These are phyloP conservation scores for Rafetus swinhoei DNA, from an alignment of 2,113 vertebrate species.

Conservation along the genomic window DNA sequence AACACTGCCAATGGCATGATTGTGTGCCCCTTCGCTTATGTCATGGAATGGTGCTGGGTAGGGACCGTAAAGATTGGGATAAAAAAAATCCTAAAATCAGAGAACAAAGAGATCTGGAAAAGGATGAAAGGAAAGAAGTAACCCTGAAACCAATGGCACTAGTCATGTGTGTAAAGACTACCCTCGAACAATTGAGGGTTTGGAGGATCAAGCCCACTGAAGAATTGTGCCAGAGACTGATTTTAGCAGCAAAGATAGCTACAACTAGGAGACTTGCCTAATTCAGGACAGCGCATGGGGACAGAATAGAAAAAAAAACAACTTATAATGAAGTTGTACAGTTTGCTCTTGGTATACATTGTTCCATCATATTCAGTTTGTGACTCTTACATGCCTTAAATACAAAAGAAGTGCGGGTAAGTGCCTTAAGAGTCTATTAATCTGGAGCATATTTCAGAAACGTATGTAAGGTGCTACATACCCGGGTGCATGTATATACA, in stretches of 20 bases:
- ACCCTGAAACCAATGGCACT: background rate
- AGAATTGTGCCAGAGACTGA: background rate
- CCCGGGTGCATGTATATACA: background rate
- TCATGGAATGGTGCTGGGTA: background rate
- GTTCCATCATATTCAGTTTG: fast-evolving
- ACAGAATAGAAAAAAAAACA: background rate
- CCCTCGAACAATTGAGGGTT: background rate
- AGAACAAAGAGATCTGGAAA: background rate
- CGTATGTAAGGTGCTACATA: background rate
- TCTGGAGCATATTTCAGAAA: background rate
- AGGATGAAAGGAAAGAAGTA: background rate
- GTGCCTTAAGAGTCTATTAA: background rate
- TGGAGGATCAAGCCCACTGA: background rate
- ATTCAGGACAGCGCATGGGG: fast-evolving
- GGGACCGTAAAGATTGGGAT: background rate
- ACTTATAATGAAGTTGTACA: background rate
- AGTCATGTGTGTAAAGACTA: background rate
- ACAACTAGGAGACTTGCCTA: background rate
- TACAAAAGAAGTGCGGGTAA: background rate
- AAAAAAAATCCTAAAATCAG: background rate
- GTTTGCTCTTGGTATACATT: background rate
- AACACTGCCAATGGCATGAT: background rate
- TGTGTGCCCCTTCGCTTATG: background rate
- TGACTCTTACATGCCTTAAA: fast-evolving
- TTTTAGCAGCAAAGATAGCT: background rate